These are phyloP conservation scores for Tragelaphus buxtoni DNA, from an alignment of 2,113 vertebrate species.

Conservation along the genomic window DNA sequence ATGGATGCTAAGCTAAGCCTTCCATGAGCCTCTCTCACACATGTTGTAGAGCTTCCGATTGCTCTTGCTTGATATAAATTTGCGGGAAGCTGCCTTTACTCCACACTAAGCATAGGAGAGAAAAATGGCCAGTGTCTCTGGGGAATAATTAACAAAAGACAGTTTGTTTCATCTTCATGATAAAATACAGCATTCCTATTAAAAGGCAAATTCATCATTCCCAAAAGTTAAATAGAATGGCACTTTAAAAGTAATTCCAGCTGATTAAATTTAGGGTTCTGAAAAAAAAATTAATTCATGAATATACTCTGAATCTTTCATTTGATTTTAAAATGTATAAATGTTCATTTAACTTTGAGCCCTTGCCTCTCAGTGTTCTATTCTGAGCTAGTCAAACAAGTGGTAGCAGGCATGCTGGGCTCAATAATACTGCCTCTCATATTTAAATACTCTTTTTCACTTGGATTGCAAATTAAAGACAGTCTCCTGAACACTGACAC, in stretches of 20 bases:
- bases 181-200: constrained; percentile 73
- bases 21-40: constrained; percentile 6
- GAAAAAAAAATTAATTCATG: constrained; percentile 67
- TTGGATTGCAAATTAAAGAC: constrained; percentile 74
- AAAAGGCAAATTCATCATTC: constrained; percentile 76
- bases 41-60: constrained; percentile 18
- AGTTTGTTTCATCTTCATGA: constrained; percentile 77
- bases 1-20: constrained; percentile 15
- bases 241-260: constrained; percentile 77
- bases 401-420: constrained; percentile 70
- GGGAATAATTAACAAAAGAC: constrained; percentile 77
- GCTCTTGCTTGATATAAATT: constrained; percentile 61
- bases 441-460: constrained; percentile 75
- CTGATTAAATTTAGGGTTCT: constrained; percentile 73
- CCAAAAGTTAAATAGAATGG: constrained; percentile 73
- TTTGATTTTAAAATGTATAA: constrained; percentile 76
- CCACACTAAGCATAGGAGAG: constrained; percentile 55
- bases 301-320: constrained; percentile 74
- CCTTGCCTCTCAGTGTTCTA: constrained; percentile 71
- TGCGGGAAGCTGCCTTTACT: constrained; percentile 51
- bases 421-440: constrained; percentile 70
- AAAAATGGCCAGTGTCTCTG: constrained; percentile 75
- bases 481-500: constrained; percentile 71
- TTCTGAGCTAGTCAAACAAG: constrained; percentile 76
- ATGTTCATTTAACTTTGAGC: constrained; percentile 77